These are phyloP conservation scores for Meloidogyne exigua DNA, from an alignment of 1,140 invertebrate species.

Conservation along the genomic window DNA sequence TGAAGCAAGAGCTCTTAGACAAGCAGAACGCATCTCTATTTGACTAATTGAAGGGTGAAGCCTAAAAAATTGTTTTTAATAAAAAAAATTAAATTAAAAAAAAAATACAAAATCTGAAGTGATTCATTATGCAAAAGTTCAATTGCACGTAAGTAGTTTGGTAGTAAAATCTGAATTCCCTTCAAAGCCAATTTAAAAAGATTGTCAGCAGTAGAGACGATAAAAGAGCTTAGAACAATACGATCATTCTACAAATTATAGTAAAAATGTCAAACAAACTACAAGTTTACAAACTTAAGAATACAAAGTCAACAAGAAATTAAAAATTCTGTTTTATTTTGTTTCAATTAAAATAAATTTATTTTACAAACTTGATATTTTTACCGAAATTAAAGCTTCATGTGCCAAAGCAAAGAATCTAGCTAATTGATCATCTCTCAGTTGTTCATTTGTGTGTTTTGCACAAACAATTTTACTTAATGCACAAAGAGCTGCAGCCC, in stretches of 20 bases:
- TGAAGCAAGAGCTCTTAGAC: slow-evolving; percentile 50
- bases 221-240: slow-evolving; percentile 57
- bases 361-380: slow-evolving; percentile 66
- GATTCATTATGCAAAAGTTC: slow-evolving; percentile 81
- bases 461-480: slow-evolving; percentile 91
- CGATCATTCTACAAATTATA: slow-evolving; percentile 68
- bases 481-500: slow-evolving; percentile 89
- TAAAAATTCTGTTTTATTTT: neutral
- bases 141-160: slow-evolving; percentile 81
- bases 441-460: slow-evolving; percentile 90
- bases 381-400: slow-evolving; percentile 76
- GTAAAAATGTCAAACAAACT: slow-evolving; percentile 66
- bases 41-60: slow-evolving; percentile 60
- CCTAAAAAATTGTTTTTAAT: slow-evolving; percentile 30
- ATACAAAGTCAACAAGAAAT: neutral
- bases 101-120: slow-evolving; percentile 66
- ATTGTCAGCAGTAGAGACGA: slow-evolving; percentile 66
- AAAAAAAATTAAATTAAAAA: slow-evolving; percentile 26
- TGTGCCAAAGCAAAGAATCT: slow-evolving; percentile 88
- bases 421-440: slow-evolving; percentile 87
- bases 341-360: neutral
- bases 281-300: neutral
- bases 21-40: slow-evolving; percentile 58
- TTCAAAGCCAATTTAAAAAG: slow-evolving; percentile 84
- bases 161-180: slow-evolving; percentile 84